Conservation (phyloP, 2,113 vertebrate species). For the Epinephelus lanceolatus region DNA sequence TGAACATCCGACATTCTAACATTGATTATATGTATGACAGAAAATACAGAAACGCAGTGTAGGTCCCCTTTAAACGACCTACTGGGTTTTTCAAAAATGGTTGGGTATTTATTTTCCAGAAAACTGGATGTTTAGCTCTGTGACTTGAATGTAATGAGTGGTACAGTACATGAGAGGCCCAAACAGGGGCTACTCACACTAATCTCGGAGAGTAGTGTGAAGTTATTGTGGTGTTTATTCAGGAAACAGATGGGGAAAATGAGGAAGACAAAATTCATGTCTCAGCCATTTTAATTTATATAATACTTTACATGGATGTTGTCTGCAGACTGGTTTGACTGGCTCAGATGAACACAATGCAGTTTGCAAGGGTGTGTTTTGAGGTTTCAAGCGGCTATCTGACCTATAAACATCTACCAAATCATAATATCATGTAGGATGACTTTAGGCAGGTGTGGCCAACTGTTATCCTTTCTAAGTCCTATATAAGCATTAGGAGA, state of each 20-base stretch:
- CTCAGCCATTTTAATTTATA: slow-evolving; percentile 25
- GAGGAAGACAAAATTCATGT: slow-evolving; percentile 41
- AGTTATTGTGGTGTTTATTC: slow-evolving; percentile 8
- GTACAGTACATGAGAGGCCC: background rate
- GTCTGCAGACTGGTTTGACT: slow-evolving; percentile 57
- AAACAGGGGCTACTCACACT: background rate
- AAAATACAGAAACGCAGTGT: too few species aligned
- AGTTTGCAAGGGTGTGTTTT: slow-evolving; percentile 38
- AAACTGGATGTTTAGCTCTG: background rate
- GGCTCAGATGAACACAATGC: slow-evolving; percentile 11
- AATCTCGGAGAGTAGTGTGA: background rate
- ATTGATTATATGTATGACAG: too few species aligned
- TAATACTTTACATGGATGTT: background rate
- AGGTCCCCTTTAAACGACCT: too few species aligned
- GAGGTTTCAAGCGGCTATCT: background rate
- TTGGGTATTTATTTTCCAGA: background rate
- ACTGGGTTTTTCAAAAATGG: too few species aligned
- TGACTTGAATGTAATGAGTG: background rate
- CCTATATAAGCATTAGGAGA: background rate
- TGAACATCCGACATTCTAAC: too few species aligned
- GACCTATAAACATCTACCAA: slow-evolving; percentile 19
- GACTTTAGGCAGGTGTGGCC: slow-evolving; percentile 42
- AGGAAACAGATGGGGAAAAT: slow-evolving; percentile 60
- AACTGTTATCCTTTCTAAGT: background rate
- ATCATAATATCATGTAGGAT: slow-evolving; percentile 5